phyloP scores from a whole-genome alignment of 2,113 vertebrate species.

The Psettodes erumei region DNA sequence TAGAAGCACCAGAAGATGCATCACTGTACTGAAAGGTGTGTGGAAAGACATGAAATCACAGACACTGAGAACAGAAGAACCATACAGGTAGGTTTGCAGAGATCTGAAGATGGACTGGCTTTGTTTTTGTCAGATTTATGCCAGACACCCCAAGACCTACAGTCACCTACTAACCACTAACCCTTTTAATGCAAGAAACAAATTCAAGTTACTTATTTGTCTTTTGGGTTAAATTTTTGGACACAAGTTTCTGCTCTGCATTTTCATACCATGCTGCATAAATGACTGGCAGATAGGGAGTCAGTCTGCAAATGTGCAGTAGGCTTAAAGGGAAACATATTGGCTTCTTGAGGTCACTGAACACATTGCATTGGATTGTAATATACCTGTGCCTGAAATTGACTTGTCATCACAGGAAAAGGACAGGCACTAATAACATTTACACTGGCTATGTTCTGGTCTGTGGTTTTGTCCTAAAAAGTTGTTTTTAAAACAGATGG shows the following conservation, averaged over 20 bases:
- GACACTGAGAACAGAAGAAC: not conserved
- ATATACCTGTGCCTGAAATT: too few relatives aligned
- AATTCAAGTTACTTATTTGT: not conserved
- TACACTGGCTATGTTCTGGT: too few relatives aligned
- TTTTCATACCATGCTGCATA: not conserved
- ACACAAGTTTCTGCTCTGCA: not conserved
- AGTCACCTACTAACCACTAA: not conserved
- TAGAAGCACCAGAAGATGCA: conserved; percentile 17
- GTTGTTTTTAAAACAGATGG: not conserved
- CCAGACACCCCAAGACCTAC: not conserved
- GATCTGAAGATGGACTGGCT: not conserved
- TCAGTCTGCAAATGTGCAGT: not conserved
- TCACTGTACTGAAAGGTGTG: conserved; percentile 45
- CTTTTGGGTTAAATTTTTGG: not conserved
- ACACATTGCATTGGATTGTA: too few relatives aligned
- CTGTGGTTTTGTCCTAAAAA: not conserved
- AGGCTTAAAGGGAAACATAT: not conserved
- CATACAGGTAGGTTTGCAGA: not conserved
- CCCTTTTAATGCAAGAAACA: not conserved
- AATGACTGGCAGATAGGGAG: not conserved
- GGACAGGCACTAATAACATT: too few relatives aligned
- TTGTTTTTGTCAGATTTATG: not conserved
- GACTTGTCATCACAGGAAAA: too few relatives aligned
- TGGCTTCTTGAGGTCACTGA: not conserved
- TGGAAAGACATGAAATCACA: not conserved